phyloP scores from a whole-genome alignment of 2,888 invertebrate genomes.

The Apamea epomidion region DNA sequence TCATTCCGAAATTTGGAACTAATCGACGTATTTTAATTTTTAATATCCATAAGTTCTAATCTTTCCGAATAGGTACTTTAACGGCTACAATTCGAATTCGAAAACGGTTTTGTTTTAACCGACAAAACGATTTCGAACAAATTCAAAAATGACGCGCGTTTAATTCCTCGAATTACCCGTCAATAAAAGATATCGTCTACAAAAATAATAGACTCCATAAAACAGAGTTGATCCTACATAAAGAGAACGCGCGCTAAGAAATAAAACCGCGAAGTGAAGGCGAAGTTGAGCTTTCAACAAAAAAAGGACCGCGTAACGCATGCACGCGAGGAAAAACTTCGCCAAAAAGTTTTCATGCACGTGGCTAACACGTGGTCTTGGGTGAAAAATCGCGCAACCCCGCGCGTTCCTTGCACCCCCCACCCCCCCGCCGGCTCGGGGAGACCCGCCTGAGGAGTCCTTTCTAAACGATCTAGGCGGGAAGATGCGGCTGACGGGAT shows the following conservation, averaged over 20 bases:
- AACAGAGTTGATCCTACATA: slow-evolving; percentile 56
- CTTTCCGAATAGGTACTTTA: slow-evolving; percentile 75
- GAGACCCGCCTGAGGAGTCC: slow-evolving; percentile 72
- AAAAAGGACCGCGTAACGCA: slow-evolving; percentile 64
- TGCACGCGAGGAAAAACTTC: slow-evolving; percentile 78
- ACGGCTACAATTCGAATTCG: slow-evolving; percentile 74
- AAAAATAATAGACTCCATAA: slow-evolving; percentile 54
- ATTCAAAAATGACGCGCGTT: slow-evolving; percentile 68
- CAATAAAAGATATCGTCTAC: slow-evolving; percentile 61
- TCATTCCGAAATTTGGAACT: slow-evolving; percentile 87
- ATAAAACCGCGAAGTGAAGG: slow-evolving; percentile 53
- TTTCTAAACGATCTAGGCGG: slow-evolving; percentile 72
- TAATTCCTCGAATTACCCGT: slow-evolving; percentile 61
- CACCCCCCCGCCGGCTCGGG: slow-evolving; percentile 62
- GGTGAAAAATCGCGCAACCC: slow-evolving; percentile 87
- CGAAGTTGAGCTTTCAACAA: slow-evolving; percentile 50
- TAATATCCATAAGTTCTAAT: slow-evolving; percentile 84
- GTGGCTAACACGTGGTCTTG: slow-evolving; percentile 88
- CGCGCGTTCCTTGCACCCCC: slow-evolving; percentile 78
- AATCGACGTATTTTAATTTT: slow-evolving; percentile 85
- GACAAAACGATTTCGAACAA: slow-evolving; percentile 71
- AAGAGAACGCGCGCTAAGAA: slow-evolving; percentile 61
- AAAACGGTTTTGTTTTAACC: slow-evolving; percentile 72
- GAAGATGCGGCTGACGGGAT: slow-evolving; percentile 72
- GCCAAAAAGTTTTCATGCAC: slow-evolving; percentile 85